Conservation (phyloP, 2,797 vertebrate species). For the Alcedo quadribrachys region DNA sequence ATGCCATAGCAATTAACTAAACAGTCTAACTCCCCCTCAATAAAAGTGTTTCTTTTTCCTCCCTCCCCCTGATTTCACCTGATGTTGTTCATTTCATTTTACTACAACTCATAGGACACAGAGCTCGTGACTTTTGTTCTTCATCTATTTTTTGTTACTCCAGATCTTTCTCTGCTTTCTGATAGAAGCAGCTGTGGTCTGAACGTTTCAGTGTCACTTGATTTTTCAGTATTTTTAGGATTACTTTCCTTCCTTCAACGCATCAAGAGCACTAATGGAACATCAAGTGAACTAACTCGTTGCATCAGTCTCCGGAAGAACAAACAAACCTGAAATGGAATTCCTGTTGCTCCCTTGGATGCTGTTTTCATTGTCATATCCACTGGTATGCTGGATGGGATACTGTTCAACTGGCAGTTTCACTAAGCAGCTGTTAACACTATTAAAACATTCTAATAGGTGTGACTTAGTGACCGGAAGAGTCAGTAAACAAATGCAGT, state of each 20-base stretch:
- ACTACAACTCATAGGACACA: neutral
- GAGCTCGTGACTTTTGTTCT: neutral
- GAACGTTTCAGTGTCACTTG: neutral
- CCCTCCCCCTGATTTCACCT: neutral
- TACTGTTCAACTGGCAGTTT: slow-evolving; percentile 41
- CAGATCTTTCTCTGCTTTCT: neutral
- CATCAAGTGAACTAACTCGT: neutral
- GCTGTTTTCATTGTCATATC: slow-evolving; percentile 53
- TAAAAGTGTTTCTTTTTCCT: neutral
- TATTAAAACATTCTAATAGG: slow-evolving; percentile 42
- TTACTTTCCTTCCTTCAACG: neutral
- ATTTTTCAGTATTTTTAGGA: neutral
- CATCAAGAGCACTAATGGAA: neutral
- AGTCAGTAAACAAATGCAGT: slow-evolving; percentile 50
- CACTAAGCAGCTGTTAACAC: slow-evolving; percentile 8
- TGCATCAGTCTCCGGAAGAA: slow-evolving; percentile 13
- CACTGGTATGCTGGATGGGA: slow-evolving; percentile 57
- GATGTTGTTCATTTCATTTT: neutral
- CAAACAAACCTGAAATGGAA: neutral
- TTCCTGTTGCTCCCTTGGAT: neutral
- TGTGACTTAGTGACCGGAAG: slow-evolving; percentile 65
- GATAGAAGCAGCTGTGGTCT: neutral
- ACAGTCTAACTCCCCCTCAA: neutral
- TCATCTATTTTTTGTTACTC: neutral
- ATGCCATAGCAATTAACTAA: neutral